Evolutionary conservation across 2,888 invertebrate species (phyloP).

Genomic region (Diploptera punctata): DNA sequence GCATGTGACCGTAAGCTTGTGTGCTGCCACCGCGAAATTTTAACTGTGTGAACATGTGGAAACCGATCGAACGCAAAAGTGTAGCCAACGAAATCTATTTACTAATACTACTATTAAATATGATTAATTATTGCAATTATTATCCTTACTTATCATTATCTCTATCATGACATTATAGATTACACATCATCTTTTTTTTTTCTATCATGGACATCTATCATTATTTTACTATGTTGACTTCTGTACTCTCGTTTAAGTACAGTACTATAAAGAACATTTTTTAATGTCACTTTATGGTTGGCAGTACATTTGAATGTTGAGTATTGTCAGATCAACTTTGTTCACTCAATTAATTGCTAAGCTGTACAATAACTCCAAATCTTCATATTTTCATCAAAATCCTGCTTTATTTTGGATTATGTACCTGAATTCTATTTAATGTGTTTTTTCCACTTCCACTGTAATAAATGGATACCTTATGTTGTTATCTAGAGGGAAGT

Average conservation of each 20-base stretch:
- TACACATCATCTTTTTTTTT: neutral
- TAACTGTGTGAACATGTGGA: slow-evolving; percentile 22
- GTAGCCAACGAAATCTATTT: slow-evolving; percentile 36
- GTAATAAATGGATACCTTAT: no score
- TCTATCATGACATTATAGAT: slow-evolving; percentile 29
- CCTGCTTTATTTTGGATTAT: no score
- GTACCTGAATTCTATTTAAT: neutral
- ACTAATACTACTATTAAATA: slow-evolving; percentile 35
- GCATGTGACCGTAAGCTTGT: slow-evolving; percentile 11
- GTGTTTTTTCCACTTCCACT: neutral
- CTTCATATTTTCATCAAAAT: no score
- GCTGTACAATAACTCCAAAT: no score
- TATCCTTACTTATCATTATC: slow-evolving; percentile 32
- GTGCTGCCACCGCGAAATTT: slow-evolving; percentile 7
- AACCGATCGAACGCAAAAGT: slow-evolving; percentile 22
- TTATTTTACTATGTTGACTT: slow-evolving; percentile 38
- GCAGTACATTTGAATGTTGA: no score
- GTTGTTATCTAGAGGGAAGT: no score
- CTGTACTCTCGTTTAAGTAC: slow-evolving; percentile 39
- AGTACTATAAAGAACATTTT: slow-evolving; percentile 28
- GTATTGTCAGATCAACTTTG: neutral
- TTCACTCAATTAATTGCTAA: neutral
- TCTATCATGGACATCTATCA: slow-evolving; percentile 23
- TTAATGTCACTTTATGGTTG: neutral
- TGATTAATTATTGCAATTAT: slow-evolving; percentile 34